phyloP scores from a whole-genome alignment of 2,797 vertebrate genomes.

The Typhlichthys eigenmanni region DNA sequence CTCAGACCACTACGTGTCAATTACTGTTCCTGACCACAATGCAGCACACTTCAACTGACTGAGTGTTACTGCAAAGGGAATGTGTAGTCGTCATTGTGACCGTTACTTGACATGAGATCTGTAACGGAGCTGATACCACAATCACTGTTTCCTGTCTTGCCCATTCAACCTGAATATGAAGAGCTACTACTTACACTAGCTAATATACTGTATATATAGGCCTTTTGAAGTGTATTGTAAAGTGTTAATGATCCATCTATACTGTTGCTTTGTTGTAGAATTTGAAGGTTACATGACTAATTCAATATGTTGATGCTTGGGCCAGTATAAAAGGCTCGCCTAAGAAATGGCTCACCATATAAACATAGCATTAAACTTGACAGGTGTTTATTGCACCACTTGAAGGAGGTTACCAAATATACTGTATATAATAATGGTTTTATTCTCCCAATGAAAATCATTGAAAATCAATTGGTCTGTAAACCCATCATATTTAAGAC shows the following conservation, averaged over 20 bases:
- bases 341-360: constrained; percentile 28
- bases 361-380: constrained; percentile 17
- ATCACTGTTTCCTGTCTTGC: constrained; percentile 21
- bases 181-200: constrained; percentile 51
- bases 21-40: constrained; percentile 30
- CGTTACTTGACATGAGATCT: constrained; percentile 34
- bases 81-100: constrained; percentile 34
- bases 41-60: not conserved
- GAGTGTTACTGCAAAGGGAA: constrained; percentile 21
- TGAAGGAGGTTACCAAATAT: too few relatives aligned
- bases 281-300: constrained; percentile 13
- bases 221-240: constrained; percentile 47
- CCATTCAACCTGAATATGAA: constrained; percentile 28
- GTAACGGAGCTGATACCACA: constrained; percentile 28
- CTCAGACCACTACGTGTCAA: constrained; percentile 34
- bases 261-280: constrained; percentile 20
- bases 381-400: constrained; percentile 19
- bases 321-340: constrained; percentile 32
- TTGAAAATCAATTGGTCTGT: constrained; percentile 22
- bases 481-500: constrained; percentile 49
- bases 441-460: too few relatives aligned
- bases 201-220: constrained; percentile 25
- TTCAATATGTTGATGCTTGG: constrained; percentile 55
- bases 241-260: constrained; percentile 49
- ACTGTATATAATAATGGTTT: too few relatives aligned